Evolutionary conservation across 2,113 vertebrate species (phyloP).

Genomic region (Embiotoca jacksoni): DNA sequence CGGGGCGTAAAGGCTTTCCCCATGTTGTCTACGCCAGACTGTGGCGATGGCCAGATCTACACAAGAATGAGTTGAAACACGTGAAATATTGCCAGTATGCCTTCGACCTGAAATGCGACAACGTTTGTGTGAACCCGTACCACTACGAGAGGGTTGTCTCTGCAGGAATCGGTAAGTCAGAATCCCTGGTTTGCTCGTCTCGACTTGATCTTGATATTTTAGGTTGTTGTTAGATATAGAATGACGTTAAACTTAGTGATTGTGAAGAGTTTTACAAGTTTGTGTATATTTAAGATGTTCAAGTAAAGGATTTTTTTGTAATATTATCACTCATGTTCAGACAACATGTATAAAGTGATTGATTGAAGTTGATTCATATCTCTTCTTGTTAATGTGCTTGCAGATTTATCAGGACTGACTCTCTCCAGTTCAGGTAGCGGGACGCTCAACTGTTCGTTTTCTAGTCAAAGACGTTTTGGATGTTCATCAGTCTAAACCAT

Average conservation of each 20-base stretch:
- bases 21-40: constrained; percentile 97
- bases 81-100: constrained; percentile 99
- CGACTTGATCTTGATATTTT: background rate
- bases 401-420: constrained; percentile 96
- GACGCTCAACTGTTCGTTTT: background rate
- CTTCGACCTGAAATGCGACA: constrained; percentile 98
- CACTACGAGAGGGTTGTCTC: constrained; percentile 99
- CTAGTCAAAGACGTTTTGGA: background rate
- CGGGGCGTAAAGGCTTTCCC: constrained; percentile 97
- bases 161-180: constrained; percentile 92
- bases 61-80: constrained; percentile 99
- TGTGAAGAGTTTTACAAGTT: background rate
- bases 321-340: background rate
- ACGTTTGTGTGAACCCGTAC: constrained; percentile 98
- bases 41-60: constrained; percentile 98
- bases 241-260: background rate
- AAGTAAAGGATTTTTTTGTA: too few species aligned
- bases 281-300: too few species aligned
- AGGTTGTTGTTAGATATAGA: background rate
- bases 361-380: background rate
- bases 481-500: constrained; percentile 5
- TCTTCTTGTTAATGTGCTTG: constrained; percentile 45
- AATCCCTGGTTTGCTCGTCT: background rate
- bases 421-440: constrained; percentile 87
- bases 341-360: background rate